phyloP scores from a whole-genome alignment of 1,140 invertebrate genomes.

The Pteromalus puparum region DNA sequence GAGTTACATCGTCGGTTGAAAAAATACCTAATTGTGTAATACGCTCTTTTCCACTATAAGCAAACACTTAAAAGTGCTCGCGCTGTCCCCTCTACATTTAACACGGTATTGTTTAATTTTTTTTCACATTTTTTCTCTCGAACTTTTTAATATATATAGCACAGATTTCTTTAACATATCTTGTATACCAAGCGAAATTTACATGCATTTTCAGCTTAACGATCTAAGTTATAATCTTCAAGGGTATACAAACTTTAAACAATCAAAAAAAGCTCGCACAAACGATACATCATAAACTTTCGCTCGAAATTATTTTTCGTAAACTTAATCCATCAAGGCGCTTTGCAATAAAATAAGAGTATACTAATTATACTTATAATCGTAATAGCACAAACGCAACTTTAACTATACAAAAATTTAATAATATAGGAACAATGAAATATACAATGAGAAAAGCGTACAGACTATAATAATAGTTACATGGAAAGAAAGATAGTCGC shows the following conservation, averaged over 20 bases:
- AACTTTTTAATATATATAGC: conserved; percentile 14
- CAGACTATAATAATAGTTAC: background rate
- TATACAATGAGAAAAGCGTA: background rate
- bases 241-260: background rate
- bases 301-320: background rate
- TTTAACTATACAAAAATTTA: background rate
- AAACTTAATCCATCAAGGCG: background rate
- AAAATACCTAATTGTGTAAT: conserved; percentile 32
- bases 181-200: conserved; percentile 9
- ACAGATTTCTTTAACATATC: background rate
- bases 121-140: background rate
- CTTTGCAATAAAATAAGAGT: background rate
- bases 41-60: conserved; percentile 10
- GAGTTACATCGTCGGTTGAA: conserved; percentile 11
- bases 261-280: background rate
- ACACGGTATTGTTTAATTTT: background rate
- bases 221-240: background rate
- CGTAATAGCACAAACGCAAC: background rate
- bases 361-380: background rate
- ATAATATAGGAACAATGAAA: conserved; percentile 21
- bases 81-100: background rate
- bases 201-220: conserved; percentile 22
- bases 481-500: background rate
- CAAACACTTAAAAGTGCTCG: conserved; percentile 10
- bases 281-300: background rate